Conservation (phyloP, 2,888 invertebrate genomes). For the Augiades crinisus region DNA sequence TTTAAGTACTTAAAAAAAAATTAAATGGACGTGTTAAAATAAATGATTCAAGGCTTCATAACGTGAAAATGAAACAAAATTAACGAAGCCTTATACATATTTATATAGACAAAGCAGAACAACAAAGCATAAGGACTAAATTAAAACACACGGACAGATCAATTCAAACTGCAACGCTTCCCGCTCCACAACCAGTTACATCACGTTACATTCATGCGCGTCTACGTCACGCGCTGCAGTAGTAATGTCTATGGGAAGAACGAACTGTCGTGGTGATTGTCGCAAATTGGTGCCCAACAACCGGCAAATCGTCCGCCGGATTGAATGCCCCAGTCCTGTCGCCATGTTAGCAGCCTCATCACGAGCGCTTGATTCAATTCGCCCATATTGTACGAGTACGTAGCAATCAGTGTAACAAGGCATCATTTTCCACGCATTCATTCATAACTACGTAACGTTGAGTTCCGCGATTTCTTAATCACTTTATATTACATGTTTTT, state of each 20-base stretch:
- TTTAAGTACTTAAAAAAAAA: too few relatives aligned
- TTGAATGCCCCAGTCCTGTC: slow-evolving; percentile 38
- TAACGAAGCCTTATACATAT: too few relatives aligned
- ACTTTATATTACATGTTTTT: too few relatives aligned
- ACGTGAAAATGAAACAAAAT: too few relatives aligned
- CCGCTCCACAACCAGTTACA: slow-evolving; percentile 32
- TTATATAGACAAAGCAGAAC: too few relatives aligned
- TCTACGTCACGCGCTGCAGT: slow-evolving; percentile 13
- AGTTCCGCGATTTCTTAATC: too few relatives aligned
- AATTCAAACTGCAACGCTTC: slow-evolving; percentile 1
- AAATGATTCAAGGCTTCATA: too few relatives aligned
- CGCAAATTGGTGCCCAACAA: slow-evolving; percentile 58
- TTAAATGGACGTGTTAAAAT: too few relatives aligned
- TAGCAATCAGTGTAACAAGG: not conserved
- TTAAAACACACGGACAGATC: not conserved
- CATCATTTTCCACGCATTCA: not conserved
- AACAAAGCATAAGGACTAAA: too few relatives aligned
- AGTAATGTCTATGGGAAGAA: slow-evolving; percentile 31
- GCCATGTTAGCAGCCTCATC: slow-evolving; percentile 28
- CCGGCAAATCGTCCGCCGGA: slow-evolving; percentile 51
- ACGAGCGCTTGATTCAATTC: slow-evolving; percentile 25
- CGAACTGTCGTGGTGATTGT: slow-evolving; percentile 48
- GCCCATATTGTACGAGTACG: not conserved
- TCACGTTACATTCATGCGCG: slow-evolving; percentile 42
- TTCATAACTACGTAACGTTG: too few relatives aligned